Percentiles rank a stretch among this genome's conserved stretches.
Evolutionary conservation across 92 coral and sea anemone genomes (phyloP).

Genomic region (Pocillopora grandis): DNA sequence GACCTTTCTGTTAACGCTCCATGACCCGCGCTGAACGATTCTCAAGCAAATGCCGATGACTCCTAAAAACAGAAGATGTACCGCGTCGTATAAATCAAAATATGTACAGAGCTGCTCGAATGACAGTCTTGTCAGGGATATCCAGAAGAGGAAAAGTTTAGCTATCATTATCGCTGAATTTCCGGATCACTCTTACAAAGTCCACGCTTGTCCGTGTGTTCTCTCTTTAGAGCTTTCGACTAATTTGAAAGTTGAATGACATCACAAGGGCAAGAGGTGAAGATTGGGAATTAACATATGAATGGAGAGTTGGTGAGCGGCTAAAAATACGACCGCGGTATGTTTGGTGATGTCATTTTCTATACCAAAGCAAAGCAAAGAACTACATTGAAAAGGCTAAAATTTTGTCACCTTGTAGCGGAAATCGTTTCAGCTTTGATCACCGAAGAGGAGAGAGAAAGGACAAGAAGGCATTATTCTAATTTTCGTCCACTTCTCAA

Average conservation of each 20-base stretch:
- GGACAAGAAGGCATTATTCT: not conserved
- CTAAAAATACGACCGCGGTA: not conserved
- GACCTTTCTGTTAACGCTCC: slow-evolving; percentile 26
- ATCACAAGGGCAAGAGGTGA: slow-evolving; percentile 15
- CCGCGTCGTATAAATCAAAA: slow-evolving; percentile 53
- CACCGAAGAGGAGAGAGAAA: not conserved
- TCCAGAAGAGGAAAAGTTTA: slow-evolving; percentile 30
- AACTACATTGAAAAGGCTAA: slow-evolving; percentile 4
- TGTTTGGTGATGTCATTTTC: slow-evolving; percentile 29
- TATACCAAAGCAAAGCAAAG: slow-evolving; percentile 7
- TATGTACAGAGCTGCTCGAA: slow-evolving; percentile 34
- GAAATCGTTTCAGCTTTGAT: not conserved
- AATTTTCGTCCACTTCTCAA: slow-evolving; percentile 6
- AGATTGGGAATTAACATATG: slow-evolving; percentile 10
- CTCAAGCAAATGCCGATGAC: slow-evolving; percentile 57
- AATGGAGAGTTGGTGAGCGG: not conserved
- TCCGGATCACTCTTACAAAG: slow-evolving; percentile 8
- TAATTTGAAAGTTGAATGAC: slow-evolving; percentile 11
- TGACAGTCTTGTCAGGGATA: slow-evolving; percentile 32
- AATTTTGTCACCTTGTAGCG: not conserved
- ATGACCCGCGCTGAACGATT: slow-evolving; percentile 19
- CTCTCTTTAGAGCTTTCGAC: not conserved
- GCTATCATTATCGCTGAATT: slow-evolving; percentile 32
- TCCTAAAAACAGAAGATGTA: slow-evolving; percentile 66
- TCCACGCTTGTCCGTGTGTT: too few species aligned